phyloP scores from a whole-genome alignment of 1,140 invertebrate genomes.

The Muscidifurax raptorellus region DNA sequence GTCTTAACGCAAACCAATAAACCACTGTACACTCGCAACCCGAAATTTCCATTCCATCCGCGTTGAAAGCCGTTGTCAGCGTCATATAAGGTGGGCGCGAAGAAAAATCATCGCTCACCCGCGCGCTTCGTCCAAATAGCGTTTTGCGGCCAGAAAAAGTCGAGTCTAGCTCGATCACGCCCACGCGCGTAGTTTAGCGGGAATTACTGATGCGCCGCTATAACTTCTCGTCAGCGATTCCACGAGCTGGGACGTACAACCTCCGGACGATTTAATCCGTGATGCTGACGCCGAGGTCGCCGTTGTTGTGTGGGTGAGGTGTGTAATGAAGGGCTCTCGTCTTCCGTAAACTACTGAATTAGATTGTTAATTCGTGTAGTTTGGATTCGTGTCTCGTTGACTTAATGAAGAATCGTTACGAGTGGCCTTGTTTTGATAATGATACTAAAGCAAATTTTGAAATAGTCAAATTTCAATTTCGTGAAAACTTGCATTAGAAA shows the following conservation, averaged over 20 bases:
- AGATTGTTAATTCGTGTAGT: not conserved
- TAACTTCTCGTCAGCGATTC: not conserved
- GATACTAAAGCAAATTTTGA: too few species aligned
- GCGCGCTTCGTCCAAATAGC: not conserved
- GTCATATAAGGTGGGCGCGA: not conserved
- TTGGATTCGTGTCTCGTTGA: not conserved
- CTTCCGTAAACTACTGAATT: not conserved
- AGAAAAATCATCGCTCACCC: not conserved
- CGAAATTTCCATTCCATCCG: not conserved
- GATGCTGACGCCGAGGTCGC: not conserved
- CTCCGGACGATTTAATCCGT: conserved; percentile 13
- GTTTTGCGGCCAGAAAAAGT: not conserved
- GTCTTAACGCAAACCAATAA: not conserved
- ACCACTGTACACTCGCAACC: not conserved
- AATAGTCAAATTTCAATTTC: too few species aligned
- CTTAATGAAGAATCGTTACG: too few species aligned
- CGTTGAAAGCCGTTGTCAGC: not conserved
- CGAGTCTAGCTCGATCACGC: not conserved
- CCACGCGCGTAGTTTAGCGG: conserved; percentile 1
- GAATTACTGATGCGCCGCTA: conserved; percentile 5
- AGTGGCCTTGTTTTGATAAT: too few species aligned
- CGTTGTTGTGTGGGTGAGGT: too few species aligned
- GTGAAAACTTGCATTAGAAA: too few species aligned
- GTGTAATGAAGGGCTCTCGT: not conserved
- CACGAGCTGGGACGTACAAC: not conserved